Base-by-base conservation (phyloP, 92 coral and sea anemone species). In the Zoanthus sansibaricus region DNA sequence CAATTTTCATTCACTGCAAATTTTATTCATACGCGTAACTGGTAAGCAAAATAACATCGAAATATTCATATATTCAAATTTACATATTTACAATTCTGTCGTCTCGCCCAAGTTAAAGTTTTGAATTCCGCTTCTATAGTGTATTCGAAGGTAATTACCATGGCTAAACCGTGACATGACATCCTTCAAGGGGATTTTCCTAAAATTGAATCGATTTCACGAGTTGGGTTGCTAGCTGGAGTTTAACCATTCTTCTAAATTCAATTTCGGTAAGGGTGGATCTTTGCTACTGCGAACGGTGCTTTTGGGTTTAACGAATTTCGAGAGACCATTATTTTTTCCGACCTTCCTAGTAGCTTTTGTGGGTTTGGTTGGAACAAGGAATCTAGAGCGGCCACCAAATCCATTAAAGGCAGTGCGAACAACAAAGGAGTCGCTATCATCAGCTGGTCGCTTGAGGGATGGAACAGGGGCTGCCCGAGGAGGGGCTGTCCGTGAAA, bases 231-330 rank as follows among this genome's bases (percentile, higher is more conserved):
- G 69, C 62, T 80, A 66, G 62, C 85, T 80, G n/a, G 73, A 66
- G 42, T 80, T 68, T 14, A 80, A 48, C 74, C 56, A 80, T 14
- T 80, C 42, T 37, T 37, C 85, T 14, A 80, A 80, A 61, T 80
- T 80, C 85, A 80, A 6, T 47, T 80, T 80, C 8, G 85, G 85
- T 62, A 80, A 44, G 30, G 85, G 85, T 16, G 85, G 85, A 9
- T 80, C 85, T 80, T 80, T 80, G 20, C 44, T 18, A 25, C 85
- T 74, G 11, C 85, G 75, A 21, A 14, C 14, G 1, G 13, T 64
- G 18, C 6, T 30, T 15, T 66, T 80, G 59, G 85, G 64, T 46
- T 66, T 64, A 2, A 80, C 58, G 25, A 80, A 66, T 25, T 80
- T 80, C 13, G 85, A 66, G 85, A 80, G 85, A 21, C 85, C 85